phyloP scores from a whole-genome alignment of 2,888 invertebrate genomes.

The Orthosia gothica region DNA sequence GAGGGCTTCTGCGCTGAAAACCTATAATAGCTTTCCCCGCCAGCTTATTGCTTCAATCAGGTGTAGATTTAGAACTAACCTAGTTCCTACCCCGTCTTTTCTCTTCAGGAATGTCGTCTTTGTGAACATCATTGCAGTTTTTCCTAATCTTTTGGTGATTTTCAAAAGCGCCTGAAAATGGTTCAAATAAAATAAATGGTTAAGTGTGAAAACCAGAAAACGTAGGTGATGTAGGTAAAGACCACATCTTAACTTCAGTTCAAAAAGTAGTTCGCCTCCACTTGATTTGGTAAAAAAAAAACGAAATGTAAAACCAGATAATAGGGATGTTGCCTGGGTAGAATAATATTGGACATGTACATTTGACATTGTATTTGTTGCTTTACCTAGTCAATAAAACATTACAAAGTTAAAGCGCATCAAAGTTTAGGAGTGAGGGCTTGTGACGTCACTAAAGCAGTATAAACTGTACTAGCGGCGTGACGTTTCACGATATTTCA shows the following conservation, averaged over 20 bases:
- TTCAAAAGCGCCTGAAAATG: background rate
- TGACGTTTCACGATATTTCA: too few relatives aligned
- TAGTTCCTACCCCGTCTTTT: background rate
- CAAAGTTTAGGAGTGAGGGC: too few relatives aligned
- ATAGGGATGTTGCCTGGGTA: too few relatives aligned
- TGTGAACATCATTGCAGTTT: background rate
- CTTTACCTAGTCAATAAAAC: too few relatives aligned
- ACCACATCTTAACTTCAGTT: background rate
- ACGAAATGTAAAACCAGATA: too few relatives aligned
- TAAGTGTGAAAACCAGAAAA: background rate
- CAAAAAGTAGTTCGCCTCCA: background rate
- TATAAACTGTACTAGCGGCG: too few relatives aligned
- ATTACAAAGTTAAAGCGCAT: too few relatives aligned
- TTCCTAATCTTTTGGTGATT: background rate
- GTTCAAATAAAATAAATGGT: background rate
- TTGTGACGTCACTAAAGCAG: too few relatives aligned
- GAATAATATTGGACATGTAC: too few relatives aligned
- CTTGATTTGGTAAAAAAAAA: too few relatives aligned
- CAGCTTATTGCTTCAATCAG: slow-evolving; percentile 54
- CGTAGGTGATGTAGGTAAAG: background rate
- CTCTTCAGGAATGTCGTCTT: background rate
- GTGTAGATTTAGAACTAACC: slow-evolving; percentile 42
- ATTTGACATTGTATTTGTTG: too few relatives aligned
- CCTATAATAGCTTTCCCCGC: slow-evolving; percentile 48
- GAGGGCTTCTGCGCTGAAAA: slow-evolving; percentile 48